Conservation (phyloP, 2,113 vertebrate genomes). For the Smithornis capensis region DNA sequence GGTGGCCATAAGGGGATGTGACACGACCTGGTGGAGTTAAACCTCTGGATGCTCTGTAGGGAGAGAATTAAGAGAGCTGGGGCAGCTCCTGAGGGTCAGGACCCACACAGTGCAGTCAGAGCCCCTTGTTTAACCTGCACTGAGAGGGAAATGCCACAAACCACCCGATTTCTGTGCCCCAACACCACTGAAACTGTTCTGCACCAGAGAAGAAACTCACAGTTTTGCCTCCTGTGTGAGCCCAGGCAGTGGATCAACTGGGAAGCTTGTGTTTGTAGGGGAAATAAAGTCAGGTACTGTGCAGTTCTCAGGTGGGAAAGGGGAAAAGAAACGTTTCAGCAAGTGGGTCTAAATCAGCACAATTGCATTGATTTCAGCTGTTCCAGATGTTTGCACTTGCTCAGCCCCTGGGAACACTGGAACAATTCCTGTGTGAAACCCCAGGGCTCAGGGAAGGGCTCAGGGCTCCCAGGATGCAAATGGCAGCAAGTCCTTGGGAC, state of each 20-base stretch:
- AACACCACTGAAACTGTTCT: not conserved
- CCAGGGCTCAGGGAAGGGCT: not conserved
- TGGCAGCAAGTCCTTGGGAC: not conserved
- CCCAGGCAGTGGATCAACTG: not conserved
- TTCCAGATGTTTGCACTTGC: not conserved
- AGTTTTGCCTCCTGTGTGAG: rapidly evolving
- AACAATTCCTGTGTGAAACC: not conserved
- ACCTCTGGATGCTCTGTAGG: not conserved
- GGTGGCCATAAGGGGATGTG: not conserved
- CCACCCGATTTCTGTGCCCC: not conserved
- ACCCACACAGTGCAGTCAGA: not conserved
- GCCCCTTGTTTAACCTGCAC: not conserved
- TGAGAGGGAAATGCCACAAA: not conserved
- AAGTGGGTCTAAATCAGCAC: not conserved
- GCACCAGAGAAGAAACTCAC: not conserved
- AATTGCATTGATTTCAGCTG: not conserved
- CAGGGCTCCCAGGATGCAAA: not conserved
- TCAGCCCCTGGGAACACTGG: not conserved
- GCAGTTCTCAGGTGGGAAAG: not conserved
- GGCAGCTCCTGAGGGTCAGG: not conserved
- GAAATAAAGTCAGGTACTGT: not conserved
- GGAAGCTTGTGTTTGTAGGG: not conserved
- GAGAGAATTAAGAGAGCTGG: not conserved
- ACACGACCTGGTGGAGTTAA: not conserved
- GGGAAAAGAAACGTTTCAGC: not conserved